Evolutionary conservation across 2,888 invertebrate genomes (phyloP).

Genomic region (Tetranychus piercei): DNA sequence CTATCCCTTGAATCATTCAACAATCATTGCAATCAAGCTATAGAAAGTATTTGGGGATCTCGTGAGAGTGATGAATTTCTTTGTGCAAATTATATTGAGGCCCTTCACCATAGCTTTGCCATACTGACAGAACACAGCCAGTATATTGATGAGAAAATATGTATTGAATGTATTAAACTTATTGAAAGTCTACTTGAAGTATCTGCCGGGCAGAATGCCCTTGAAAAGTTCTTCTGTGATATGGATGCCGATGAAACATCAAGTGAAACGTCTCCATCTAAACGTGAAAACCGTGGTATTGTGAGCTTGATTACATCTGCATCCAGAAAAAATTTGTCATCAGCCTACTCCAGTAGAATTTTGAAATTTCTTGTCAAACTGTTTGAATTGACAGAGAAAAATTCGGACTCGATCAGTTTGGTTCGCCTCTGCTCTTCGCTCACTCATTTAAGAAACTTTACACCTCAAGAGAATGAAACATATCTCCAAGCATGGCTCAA

Average conservation of each 20-base stretch:
- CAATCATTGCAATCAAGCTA: constrained; percentile 25
- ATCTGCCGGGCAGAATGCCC: constrained; percentile 56
- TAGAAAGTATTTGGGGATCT: constrained; percentile 46
- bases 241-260: constrained; percentile 29
- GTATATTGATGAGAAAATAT: constrained; percentile 43
- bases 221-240: constrained; percentile 53
- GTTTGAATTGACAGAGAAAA: constrained; percentile 34
- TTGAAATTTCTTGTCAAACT: constrained; percentile 60
- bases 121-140: constrained; percentile 42
- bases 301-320: constrained; percentile 39
- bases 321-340: constrained; percentile 36
- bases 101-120: constrained; percentile 48
- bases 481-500: constrained; percentile 39
- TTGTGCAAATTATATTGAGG: constrained; percentile 44
- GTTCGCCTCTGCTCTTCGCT: constrained; percentile 49
- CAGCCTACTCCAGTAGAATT: constrained; percentile 35
- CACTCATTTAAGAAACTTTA: constrained; percentile 32
- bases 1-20: constrained; percentile 35
- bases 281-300: not conserved
- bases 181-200: constrained; percentile 70
- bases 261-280: not conserved
- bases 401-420: constrained; percentile 43
- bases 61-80: constrained; percentile 47
- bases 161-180: constrained; percentile 54
- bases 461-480: constrained; percentile 7